Evolutionary conservation across 1,140 invertebrate species (phyloP).

Genomic region (Drosophila teissieri): DNA sequence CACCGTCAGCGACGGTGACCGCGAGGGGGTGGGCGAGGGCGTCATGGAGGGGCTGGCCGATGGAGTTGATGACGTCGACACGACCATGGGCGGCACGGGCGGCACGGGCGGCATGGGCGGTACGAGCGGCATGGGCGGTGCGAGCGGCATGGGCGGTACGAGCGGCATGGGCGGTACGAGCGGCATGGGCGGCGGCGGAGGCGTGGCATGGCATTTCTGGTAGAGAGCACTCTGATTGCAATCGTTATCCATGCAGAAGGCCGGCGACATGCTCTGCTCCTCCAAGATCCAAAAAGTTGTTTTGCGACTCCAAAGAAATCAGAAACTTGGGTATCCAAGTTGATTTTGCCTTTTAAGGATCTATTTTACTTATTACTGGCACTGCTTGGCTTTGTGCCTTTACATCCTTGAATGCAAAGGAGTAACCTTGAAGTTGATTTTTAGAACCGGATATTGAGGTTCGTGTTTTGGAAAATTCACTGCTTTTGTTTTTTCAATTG

Average conservation of each 20-base stretch:
- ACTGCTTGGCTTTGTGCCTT: not conserved
- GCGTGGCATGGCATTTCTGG: conserved; percentile 39
- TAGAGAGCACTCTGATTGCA: conserved; percentile 54
- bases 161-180: not conserved
- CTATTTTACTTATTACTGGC: not conserved
- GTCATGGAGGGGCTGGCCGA: not conserved
- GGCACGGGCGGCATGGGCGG: not conserved
- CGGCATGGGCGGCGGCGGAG: not conserved
- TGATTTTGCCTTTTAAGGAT: not conserved
- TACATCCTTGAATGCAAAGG: not conserved
- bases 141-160: not conserved
- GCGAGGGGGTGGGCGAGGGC: conserved; percentile 7
- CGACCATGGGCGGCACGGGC: conserved; percentile 15
- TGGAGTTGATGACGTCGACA: conserved; percentile 48
- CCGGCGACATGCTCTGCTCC: conserved; percentile 69
- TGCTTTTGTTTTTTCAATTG: conserved; percentile 1
- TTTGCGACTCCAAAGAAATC: not conserved
- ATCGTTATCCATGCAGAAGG: conserved; percentile 72
- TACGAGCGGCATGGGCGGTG: not conserved
- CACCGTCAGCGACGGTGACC: conserved; percentile 14
- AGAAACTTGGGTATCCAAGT: not conserved
- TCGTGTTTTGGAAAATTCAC: not conserved
- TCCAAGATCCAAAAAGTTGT: not conserved
- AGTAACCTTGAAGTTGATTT: not conserved
- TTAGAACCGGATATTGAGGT: too few relatives aligned